A percentile compares a stretch with the other conserved stretches of the same genome.
phyloP scores from a whole-genome alignment of 1,140 invertebrate species.

The Dendrolimus punctatus region DNA sequence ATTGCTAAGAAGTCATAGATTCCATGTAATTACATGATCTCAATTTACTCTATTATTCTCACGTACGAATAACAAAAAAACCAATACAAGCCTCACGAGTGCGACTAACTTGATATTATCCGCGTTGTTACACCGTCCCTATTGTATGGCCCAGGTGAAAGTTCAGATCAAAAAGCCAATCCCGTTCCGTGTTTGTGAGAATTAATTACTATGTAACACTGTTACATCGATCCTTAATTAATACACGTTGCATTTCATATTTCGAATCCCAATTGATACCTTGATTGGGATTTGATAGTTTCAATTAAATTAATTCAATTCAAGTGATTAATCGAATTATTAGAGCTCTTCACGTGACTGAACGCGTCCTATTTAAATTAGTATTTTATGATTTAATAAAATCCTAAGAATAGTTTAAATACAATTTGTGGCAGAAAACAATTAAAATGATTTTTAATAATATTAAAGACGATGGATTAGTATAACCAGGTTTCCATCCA shows the following conservation, averaged over 20 bases:
- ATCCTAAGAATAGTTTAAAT: too few relatives aligned
- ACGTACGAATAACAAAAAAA: not conserved
- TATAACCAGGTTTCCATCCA: too few relatives aligned
- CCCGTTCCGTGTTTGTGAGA: slow-evolving; percentile 14
- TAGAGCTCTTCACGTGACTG: too few relatives aligned
- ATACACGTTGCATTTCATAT: not conserved
- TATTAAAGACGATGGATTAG: too few relatives aligned
- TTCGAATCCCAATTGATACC: not conserved
- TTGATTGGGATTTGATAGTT: not conserved
- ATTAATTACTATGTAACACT: slow-evolving; percentile 10
- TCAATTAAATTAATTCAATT: not conserved
- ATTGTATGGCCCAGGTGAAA: slow-evolving; percentile 47
- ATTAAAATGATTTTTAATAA: too few relatives aligned
- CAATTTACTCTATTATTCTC: too few relatives aligned
- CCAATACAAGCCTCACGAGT: slow-evolving; percentile 17
- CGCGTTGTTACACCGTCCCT: slow-evolving; percentile 10
- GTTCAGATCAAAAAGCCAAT: slow-evolving; percentile 34
- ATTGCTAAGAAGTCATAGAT: not conserved
- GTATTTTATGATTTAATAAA: too few relatives aligned
- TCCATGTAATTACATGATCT: slow-evolving; percentile 6
- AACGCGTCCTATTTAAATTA: too few relatives aligned
- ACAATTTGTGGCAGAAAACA: too few relatives aligned
- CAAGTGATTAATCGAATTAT: too few relatives aligned
- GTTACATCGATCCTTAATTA: slow-evolving; percentile 5
- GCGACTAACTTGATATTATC: slow-evolving; percentile 17